Evolutionary conservation across 2,113 vertebrate species (phyloP), one percentile per base, ranked within the genome.

Genomic region (Pseudorhombus dupliciocellatus): DNA sequence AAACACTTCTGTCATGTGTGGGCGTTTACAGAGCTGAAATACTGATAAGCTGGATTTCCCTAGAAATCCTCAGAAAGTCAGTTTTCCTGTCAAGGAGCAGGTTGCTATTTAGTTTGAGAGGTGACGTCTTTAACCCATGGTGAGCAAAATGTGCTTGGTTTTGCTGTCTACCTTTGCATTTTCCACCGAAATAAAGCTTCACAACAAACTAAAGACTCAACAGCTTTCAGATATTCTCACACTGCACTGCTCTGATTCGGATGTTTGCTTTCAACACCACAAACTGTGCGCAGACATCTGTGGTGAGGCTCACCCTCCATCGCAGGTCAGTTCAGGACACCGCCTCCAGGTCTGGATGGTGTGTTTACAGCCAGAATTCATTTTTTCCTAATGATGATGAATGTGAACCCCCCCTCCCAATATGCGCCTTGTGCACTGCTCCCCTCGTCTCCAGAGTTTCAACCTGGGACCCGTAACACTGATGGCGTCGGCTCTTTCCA

Each of bases 391-490:
- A 72, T 25, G 28, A 68, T 75, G 73, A 77, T 68, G 30, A 60
- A 71, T 0, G 11, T 48, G 10, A 51, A 57, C 20, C 58, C 53
- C 50, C 77, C 25, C 3, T 57, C 51, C 54, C 24, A 46, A 70
- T 60, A 30, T 60, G n/a, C 25, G 44, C 25, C 57, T 48, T 11
- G 64, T 22, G 46, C 40, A 53, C 26, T 0, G 53, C 54, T 77
- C 60, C 57, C 54, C 24, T 26, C 24, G 2, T 66, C 68, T 7
- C 2, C 74, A 46, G 66, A 26, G 10, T 60, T 51, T 73, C 70
- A 61, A 56, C 66, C 14, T 2, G 73, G 77, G 75, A 81, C 53
- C 78, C 16, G 46, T 55, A 84, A 82, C 85, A 77, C 66, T 15
- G 25, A 61, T n/a, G 48, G 53, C 50, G 28, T 26, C 76, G 20